phyloP scores from a whole-genome alignment of 30 jellyfish, hydroid and myxozoan genomes.

The Rhopilema esculentum region DNA sequence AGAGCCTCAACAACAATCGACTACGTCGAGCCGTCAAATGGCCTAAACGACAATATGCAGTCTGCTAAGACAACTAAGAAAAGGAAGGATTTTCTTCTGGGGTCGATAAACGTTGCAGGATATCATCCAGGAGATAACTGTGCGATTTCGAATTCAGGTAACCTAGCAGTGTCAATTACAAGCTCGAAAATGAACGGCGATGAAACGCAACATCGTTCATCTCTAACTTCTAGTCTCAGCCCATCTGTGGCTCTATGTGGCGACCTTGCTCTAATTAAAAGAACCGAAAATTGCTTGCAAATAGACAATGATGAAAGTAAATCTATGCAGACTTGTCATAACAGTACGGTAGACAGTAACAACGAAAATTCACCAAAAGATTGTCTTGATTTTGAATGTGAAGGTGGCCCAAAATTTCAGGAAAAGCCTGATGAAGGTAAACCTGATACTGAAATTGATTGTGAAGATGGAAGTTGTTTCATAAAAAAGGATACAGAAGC shows the following conservation, averaged over 20 bases:
- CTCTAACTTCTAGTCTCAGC: background rate
- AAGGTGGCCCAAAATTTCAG: background rate
- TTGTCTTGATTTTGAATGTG: background rate
- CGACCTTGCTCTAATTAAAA: background rate
- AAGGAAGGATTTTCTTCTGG: slow-evolving; percentile 9
- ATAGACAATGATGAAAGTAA: background rate
- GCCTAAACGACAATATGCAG: background rate
- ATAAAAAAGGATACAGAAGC: background rate
- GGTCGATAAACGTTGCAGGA: slow-evolving; percentile 12
- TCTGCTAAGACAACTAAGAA: background rate
- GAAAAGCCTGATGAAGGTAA: background rate
- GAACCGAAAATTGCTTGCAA: background rate
- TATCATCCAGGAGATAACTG: background rate
- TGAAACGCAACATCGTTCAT: background rate
- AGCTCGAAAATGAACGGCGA: background rate
- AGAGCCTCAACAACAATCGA: slow-evolving; percentile 7
- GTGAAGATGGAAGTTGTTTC: background rate
- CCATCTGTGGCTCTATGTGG: background rate
- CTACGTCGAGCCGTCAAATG: background rate
- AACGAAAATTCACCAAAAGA: background rate
- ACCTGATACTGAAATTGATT: background rate
- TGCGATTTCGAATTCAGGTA: background rate
- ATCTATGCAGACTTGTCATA: background rate
- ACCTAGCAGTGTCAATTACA: background rate
- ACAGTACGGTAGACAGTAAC: background rate